Evolutionary conservation across 2,888 invertebrate genomes (phyloP), one percentile per base, ranked within the genome.

Genomic region (Therioaphis trifolii): DNA sequence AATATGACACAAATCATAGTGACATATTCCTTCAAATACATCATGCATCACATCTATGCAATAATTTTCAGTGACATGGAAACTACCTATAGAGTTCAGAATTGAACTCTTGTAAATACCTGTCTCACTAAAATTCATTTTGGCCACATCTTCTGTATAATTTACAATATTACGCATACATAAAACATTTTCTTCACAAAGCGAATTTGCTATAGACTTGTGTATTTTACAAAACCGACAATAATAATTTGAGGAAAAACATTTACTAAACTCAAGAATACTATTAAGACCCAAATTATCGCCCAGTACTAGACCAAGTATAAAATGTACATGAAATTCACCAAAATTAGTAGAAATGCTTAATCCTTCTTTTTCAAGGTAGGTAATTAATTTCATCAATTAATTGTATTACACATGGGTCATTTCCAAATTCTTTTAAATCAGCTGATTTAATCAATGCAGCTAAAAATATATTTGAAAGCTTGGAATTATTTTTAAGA

Each of bases 251-350:
- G 35, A 69, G 5, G 24, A 69, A 49, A 71, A 69, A 7, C 18
- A 71, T 52, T 49, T n/a, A 49, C 49, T 71, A n/a, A 71, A 71
- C 35, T 71, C 71, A 18, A 46, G 27, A 27, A 71, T 27, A 29
- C 49, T 49, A n/a, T 52, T 63, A 4, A 49, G 29, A 12, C 29
- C 71, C 12, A 71, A 52, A n/a, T 71, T 71, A n/a, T 71, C 71
- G 4, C 49, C 71, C 9, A 71, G 12, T n/a, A 72, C 2, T 52
- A 72, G 1, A 12, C 49, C 49, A 21, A 52, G 29, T n/a, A 72
- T 72, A 52, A 72, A 72, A 71, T 52, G 9, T 11, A 71, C 71
- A 3, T 71, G 9, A 12, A 71, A 29, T 9, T 49, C 29, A 12
- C 49, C 49, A 3, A 12, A 2, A 11, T 27, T 9, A 18, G 49